Evolutionary conservation across 2,888 invertebrate genomes (phyloP).

Genomic region (Andrena flavipes): DNA sequence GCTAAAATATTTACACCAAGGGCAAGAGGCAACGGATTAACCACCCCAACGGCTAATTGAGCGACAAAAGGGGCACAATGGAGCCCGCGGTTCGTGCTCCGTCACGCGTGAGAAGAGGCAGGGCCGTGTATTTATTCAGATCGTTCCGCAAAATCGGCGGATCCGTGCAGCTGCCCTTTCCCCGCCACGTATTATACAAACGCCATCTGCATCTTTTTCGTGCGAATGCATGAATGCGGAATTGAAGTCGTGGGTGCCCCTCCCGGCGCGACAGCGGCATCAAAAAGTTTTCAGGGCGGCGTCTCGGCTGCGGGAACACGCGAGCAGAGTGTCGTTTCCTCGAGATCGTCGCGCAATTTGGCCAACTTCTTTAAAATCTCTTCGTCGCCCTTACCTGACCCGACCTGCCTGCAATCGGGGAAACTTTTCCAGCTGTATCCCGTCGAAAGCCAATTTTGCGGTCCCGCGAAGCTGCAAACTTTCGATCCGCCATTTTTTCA

Average conservation of each 20-base stretch:
- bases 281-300: slow-evolving; percentile 68
- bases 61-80: slow-evolving; percentile 34
- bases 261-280: slow-evolving; percentile 64
- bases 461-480: slow-evolving; percentile 61
- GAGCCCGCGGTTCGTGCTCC: neutral
- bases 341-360: slow-evolving; percentile 72
- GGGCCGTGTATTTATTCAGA: slow-evolving; percentile 59
- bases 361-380: slow-evolving; percentile 67
- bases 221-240: slow-evolving; percentile 76
- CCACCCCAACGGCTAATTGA: slow-evolving; percentile 37
- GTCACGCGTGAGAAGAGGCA: slow-evolving; percentile 35
- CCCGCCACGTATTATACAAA: slow-evolving; percentile 69
- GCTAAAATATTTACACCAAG: neutral
- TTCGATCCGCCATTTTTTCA: slow-evolving; percentile 68
- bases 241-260: slow-evolving; percentile 59
- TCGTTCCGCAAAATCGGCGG: slow-evolving; percentile 57
- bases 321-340: slow-evolving; percentile 60
- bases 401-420: slow-evolving; percentile 54
- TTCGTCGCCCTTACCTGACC: slow-evolving; percentile 34
- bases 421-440: slow-evolving; percentile 66
- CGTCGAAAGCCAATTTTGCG: slow-evolving; percentile 67
- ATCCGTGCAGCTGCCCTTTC: slow-evolving; percentile 62
- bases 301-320: slow-evolving; percentile 62
- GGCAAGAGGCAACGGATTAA: slow-evolving; percentile 3
- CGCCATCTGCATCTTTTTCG: slow-evolving; percentile 77